Evolutionary conservation across 2,113 vertebrate genomes (phyloP).

Genomic region (Xenopus borealis): DNA sequence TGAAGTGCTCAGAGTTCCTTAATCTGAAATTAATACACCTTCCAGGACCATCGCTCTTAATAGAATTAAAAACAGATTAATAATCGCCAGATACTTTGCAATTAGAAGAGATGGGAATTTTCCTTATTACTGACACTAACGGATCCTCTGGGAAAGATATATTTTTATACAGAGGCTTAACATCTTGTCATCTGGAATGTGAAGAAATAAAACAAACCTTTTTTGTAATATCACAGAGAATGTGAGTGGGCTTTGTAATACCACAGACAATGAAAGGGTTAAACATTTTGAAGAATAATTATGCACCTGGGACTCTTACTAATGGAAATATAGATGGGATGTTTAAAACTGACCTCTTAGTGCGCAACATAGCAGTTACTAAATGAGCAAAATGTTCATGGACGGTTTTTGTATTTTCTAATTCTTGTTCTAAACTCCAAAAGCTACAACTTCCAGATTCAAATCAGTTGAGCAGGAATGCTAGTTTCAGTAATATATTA

Average conservation of each 20-base stretch:
- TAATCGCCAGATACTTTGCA: conserved; percentile 36
- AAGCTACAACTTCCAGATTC: no score
- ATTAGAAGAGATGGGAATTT: conserved; percentile 33
- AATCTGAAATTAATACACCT: conserved; percentile 45
- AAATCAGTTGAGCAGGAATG: no score
- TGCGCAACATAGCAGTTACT: neutral
- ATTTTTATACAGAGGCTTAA: conserved; percentile 29
- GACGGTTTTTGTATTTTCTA: neutral
- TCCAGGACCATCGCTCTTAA: conserved; percentile 41
- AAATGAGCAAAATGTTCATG: neutral
- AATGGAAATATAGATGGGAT: conserved; percentile 36
- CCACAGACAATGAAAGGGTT: conserved; percentile 8
- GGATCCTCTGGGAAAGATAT: conserved; percentile 33
- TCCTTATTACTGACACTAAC: conserved; percentile 41
- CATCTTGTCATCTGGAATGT: conserved; percentile 1
- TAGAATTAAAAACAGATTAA: conserved; percentile 46
- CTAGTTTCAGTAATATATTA: no score
- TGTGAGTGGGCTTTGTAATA: neutral
- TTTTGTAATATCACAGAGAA: neutral
- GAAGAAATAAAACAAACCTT: neutral
- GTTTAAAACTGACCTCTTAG: conserved; percentile 26
- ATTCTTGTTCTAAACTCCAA: no score
- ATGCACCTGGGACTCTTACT: conserved; percentile 28
- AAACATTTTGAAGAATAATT: conserved; percentile 30
- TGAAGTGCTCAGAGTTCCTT: conserved; percentile 37